A percentile compares a stretch with the other conserved stretches of the same genome.
phyloP scores from a whole-genome alignment of 2,797 vertebrate genomes.

The Discoglossus pictus region DNA sequence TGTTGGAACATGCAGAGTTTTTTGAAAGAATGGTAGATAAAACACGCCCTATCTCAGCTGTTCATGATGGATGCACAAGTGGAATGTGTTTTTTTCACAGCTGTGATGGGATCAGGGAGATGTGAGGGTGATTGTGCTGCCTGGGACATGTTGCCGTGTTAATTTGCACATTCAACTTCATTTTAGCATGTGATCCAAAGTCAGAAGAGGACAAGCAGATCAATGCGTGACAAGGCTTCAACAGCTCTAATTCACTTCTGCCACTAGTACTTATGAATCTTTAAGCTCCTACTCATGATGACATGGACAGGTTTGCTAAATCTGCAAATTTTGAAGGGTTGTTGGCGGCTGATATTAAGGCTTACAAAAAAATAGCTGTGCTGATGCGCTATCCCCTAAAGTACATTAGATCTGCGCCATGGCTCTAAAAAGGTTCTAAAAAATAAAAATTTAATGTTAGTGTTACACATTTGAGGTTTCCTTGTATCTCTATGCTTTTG shows the following conservation, averaged over 20 bases:
- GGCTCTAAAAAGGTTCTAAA: too few species aligned
- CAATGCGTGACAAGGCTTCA: background rate
- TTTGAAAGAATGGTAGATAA: background rate
- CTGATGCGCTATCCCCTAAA: too few species aligned
- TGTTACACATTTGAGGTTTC: too few species aligned
- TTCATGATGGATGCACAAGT: conserved; percentile 9
- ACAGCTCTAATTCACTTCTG: background rate
- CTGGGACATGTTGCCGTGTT: background rate
- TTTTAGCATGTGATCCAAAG: background rate
- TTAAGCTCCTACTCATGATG: background rate
- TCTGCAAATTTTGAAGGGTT: background rate
- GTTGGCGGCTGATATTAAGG: too few species aligned
- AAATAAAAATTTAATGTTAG: too few species aligned
- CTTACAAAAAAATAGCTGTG: too few species aligned
- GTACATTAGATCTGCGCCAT: too few species aligned
- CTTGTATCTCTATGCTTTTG: too few species aligned
- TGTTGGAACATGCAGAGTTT: conserved; percentile 15
- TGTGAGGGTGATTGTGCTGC: background rate
- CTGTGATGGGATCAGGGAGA: background rate
- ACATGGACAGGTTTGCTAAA: background rate
- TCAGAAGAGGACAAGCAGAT: conserved; percentile 4
- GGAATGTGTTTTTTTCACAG: conserved; percentile 27
- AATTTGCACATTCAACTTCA: background rate
- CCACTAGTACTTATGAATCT: background rate
- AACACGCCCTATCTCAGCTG: background rate